A percentile compares a stretch with the other conserved stretches of the same genome.
Evolutionary conservation across 2,113 vertebrate genomes (phyloP).

Genomic region (Agapornis roseicollis): DNA sequence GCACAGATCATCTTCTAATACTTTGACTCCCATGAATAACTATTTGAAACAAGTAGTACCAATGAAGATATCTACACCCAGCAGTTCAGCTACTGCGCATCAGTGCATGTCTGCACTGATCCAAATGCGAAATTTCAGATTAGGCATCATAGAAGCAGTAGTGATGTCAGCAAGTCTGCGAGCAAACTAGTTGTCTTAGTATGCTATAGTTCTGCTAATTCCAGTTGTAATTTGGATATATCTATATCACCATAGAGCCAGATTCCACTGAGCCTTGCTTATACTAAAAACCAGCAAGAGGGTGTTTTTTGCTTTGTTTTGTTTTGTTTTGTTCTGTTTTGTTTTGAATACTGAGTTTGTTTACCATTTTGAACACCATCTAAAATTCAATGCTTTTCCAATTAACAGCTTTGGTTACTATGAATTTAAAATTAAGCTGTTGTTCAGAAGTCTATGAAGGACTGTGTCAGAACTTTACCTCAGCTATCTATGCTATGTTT

Average conservation of each 20-base stretch:
- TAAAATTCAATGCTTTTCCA: neutral
- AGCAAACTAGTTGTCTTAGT: neutral
- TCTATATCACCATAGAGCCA: neutral
- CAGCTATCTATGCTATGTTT: neutral
- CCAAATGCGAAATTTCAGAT: accelerated
- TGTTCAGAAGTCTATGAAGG: neutral
- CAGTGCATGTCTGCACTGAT: neutral
- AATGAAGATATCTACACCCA: neutral
- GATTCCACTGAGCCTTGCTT: neutral
- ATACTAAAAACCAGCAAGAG: neutral
- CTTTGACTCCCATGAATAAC: neutral
- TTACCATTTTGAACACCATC: neutral
- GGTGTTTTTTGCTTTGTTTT: accelerated
- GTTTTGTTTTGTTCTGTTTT: neutral
- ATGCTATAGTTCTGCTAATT: neutral
- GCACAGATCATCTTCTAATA: neutral
- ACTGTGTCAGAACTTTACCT: neutral
- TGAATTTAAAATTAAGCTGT: neutral
- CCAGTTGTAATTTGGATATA: neutral
- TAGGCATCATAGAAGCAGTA: neutral
- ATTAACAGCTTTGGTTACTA: neutral
- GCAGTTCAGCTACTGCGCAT: neutral
- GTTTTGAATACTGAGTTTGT: neutral
- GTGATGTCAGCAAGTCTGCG: neutral
- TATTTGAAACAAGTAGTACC: neutral